phyloP scores from a whole-genome alignment of 2,888 invertebrate genomes.

The Malachius bipustulatus region DNA sequence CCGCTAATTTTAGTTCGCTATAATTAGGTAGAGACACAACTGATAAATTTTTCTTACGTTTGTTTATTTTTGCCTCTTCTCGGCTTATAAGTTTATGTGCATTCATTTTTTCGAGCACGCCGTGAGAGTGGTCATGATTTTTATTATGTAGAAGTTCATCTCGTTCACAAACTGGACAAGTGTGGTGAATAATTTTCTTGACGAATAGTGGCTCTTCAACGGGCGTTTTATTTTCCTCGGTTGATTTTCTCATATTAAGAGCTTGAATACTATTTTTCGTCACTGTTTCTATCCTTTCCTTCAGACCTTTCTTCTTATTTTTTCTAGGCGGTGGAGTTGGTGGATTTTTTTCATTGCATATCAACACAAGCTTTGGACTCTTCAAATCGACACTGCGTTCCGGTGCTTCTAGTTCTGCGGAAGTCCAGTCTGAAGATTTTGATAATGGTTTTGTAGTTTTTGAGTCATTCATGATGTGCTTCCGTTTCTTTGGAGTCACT shows the following conservation, averaged over 20 bases:
- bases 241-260: constrained; percentile 21
- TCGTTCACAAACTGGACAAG: constrained; percentile 32
- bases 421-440: constrained; percentile 41
- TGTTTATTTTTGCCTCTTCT: constrained; percentile 21
- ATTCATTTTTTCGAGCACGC: constrained; percentile 11
- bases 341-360: constrained; percentile 30
- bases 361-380: constrained; percentile 31
- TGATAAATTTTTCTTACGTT: constrained; percentile 39
- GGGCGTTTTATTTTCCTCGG: constrained; percentile 21
- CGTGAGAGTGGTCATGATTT: constrained; percentile 25
- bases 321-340: constrained; percentile 36
- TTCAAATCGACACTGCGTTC: constrained; percentile 34
- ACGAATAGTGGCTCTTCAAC: constrained; percentile 32
- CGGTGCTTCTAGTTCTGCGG: constrained; percentile 41
- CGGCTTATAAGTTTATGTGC: constrained; percentile 13
- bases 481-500: not conserved
- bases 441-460: constrained; percentile 22
- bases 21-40: constrained; percentile 44
- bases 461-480: not conserved
- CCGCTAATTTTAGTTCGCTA: constrained; percentile 36
- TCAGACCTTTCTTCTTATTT: constrained; percentile 30
- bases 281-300: constrained; percentile 32
- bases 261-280: constrained; percentile 32
- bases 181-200: constrained; percentile 33
- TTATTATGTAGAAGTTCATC: constrained; percentile 27